A percentile compares a stretch with the other conserved stretches of the same genome.
These are phyloP conservation scores for Hafferia zeledoni DNA, from an alignment of 2,797 vertebrate species.

Conservation along the genomic window DNA sequence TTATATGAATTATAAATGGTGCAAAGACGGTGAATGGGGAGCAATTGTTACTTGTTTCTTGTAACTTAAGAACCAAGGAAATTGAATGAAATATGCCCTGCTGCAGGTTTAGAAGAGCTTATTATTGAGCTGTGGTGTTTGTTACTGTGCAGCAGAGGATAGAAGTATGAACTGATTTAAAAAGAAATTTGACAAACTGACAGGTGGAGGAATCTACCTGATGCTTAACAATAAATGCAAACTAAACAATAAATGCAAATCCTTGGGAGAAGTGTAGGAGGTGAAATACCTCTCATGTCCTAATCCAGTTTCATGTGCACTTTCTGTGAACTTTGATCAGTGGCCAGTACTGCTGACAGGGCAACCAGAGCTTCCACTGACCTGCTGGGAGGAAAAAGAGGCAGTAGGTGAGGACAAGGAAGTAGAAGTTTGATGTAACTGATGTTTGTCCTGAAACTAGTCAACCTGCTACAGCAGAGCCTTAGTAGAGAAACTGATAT, in stretches of 20 bases:
- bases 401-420: neutral
- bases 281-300: neutral
- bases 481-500: neutral
- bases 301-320: fast-evolving
- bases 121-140: neutral
- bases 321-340: neutral
- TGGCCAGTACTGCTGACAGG: neutral
- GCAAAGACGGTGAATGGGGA: neutral
- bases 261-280: neutral
- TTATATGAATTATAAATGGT: neutral
- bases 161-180: neutral
- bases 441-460: neutral
- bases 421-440: neutral
- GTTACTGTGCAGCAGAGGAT: neutral
- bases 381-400: neutral
- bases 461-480: neutral
- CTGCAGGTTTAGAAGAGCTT: neutral
- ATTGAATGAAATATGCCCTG: neutral
- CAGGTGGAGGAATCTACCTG: neutral
- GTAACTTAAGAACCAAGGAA: neutral
- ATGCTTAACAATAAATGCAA: too few relatives aligned
- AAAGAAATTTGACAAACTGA: neutral
- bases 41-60: neutral
- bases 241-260: neutral
- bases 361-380: neutral